Evolutionary conservation across 2,113 vertebrate genomes (phyloP).

Genomic region (Polyodon spathula): DNA sequence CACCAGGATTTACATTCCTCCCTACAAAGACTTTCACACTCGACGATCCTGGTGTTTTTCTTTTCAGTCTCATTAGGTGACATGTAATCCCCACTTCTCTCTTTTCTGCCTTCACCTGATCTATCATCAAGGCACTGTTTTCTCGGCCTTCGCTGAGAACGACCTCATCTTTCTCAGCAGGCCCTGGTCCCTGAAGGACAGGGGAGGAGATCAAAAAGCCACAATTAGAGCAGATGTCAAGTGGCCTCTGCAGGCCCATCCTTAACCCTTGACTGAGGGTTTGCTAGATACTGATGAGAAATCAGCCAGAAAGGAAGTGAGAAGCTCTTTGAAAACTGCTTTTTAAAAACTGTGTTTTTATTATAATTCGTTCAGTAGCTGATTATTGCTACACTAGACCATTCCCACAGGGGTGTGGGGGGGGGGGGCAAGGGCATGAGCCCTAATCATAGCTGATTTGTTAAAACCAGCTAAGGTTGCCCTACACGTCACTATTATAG

Average conservation of each 20-base stretch:
- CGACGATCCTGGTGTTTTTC: conserved; percentile 42
- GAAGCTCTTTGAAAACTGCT: conserved; percentile 26
- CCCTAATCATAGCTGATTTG: conserved; percentile 11
- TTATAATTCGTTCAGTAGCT: conserved; percentile 15
- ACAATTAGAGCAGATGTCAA: conserved; percentile 67
- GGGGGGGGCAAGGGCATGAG: conserved; percentile 7
- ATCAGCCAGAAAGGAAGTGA: conserved; percentile 35
- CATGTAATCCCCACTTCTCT: conserved; percentile 43
- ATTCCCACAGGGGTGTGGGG: conserved; percentile 14
- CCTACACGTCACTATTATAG: neutral
- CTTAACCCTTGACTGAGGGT: conserved; percentile 56
- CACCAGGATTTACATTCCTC: conserved; percentile 18
- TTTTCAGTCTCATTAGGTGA: conserved; percentile 44
- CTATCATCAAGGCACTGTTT: conserved; percentile 57
- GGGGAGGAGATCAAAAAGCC: conserved; percentile 57
- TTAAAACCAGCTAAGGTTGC: conserved; percentile 17
- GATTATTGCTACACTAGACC: conserved; percentile 13
- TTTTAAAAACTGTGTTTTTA: conserved; percentile 26
- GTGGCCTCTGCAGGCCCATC: conserved; percentile 57
- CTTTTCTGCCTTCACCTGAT: conserved; percentile 53
- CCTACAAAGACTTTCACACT: conserved; percentile 35
- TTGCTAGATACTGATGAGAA: conserved; percentile 47
- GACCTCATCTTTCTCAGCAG: conserved; percentile 35
- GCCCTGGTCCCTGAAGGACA: conserved; percentile 38
- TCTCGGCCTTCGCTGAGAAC: conserved; percentile 33